phyloP scores from a whole-genome alignment of 2,797 vertebrate species.

The Pyrocephalus nanus region DNA sequence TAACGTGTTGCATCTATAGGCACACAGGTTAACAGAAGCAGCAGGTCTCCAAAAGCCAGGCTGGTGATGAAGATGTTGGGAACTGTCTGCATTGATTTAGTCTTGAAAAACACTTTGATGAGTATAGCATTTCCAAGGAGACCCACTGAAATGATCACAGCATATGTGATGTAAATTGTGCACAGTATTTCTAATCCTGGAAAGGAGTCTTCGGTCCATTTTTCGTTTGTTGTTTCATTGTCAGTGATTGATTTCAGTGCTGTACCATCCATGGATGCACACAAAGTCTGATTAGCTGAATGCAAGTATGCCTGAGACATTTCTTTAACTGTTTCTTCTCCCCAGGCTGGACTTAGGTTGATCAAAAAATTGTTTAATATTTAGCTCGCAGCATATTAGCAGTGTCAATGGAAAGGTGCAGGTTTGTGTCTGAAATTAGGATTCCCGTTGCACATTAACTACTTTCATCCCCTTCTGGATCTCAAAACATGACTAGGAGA shows the following conservation, averaged over 20 bases:
- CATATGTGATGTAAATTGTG: conserved; percentile 75
- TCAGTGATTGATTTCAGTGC: conserved; percentile 55
- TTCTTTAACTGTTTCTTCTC: conserved; percentile 66
- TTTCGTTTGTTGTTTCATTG: conserved; percentile 65
- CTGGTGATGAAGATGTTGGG: conserved; percentile 86
- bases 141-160: conserved; percentile 81
- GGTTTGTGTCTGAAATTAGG: background rate
- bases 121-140: conserved; percentile 82
- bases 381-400: background rate
- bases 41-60: conserved; percentile 81
- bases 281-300: conserved; percentile 71
- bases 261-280: conserved; percentile 64
- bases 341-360: conserved; percentile 29
- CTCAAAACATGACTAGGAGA: conserved; percentile 68
- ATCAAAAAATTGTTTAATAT: background rate
- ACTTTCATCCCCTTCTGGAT: conserved; percentile 57
- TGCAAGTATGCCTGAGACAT: conserved; percentile 69
- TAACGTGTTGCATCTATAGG: conserved; percentile 81
- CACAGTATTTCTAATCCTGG: conserved; percentile 77
- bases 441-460: conserved; percentile 13
- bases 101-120: conserved; percentile 84
- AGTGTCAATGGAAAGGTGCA: conserved; percentile 9
- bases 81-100: conserved; percentile 84
- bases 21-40: conserved; percentile 81
- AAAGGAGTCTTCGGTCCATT: conserved; percentile 66